Conservation (phyloP, 2,113 vertebrate species). For the Morone chrysops region DNA sequence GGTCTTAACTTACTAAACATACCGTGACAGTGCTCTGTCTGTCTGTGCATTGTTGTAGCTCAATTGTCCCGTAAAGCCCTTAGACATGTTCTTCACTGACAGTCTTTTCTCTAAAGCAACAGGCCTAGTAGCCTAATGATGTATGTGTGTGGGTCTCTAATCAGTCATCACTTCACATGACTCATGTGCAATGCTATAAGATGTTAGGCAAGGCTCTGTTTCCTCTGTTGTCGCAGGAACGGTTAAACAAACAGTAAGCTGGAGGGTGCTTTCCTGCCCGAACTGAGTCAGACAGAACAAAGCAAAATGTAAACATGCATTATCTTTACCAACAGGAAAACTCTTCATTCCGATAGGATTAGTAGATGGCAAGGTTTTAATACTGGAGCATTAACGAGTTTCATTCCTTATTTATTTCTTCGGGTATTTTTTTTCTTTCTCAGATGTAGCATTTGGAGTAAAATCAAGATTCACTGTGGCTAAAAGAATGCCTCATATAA, state of each 20-base stretch:
- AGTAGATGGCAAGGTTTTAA: slow-evolving; percentile 13
- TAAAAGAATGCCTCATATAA: background rate
- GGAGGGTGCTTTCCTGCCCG: slow-evolving; percentile 67
- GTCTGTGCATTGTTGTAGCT: background rate
- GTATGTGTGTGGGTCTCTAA: slow-evolving; percentile 1
- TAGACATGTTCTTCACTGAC: background rate
- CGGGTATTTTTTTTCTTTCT: background rate
- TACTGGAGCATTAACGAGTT: slow-evolving; percentile 10
- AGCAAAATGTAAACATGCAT: slow-evolving; percentile 73
- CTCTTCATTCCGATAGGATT: slow-evolving; percentile 36
- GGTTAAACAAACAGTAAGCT: slow-evolving; percentile 71
- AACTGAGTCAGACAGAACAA: slow-evolving; percentile 75
- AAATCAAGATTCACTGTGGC: background rate
- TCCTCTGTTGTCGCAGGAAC: slow-evolving; percentile 70
- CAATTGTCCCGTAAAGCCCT: background rate
- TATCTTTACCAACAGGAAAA: slow-evolving; percentile 56
- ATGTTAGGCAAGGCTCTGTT: slow-evolving; percentile 62
- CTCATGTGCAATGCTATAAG: slow-evolving; percentile 44
- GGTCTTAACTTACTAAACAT: background rate
- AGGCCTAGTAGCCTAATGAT: slow-evolving; percentile 2
- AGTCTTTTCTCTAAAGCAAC: background rate
- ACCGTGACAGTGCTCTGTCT: slow-evolving; percentile 16
- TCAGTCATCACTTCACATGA: slow-evolving; percentile 59
- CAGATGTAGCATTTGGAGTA: background rate
- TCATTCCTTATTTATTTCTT: background rate